Conservation (phyloP, 2,888 invertebrate genomes). For the Sesia bembeciformis region DNA sequence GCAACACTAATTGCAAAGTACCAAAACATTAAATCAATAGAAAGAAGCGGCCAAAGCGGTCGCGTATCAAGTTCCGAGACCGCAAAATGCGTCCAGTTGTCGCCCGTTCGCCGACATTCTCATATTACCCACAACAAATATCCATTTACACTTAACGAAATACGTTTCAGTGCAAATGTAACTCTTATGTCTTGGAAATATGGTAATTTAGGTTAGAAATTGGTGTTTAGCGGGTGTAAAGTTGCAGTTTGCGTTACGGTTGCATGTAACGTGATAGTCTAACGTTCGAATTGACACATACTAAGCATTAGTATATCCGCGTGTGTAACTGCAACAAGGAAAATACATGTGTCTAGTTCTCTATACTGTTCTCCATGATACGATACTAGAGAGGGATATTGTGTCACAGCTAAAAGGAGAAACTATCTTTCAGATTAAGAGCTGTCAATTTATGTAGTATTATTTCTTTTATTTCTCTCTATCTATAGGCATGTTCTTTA, state of each 20-base stretch:
- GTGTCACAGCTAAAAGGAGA: no score
- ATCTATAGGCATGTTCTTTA: no score
- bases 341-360: neutral
- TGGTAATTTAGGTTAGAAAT: constrained; percentile 12
- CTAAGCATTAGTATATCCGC: constrained; percentile 15
- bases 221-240: constrained; percentile 7
- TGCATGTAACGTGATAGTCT: constrained; percentile 25
- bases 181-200: constrained; percentile 22
- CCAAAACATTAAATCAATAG: constrained; percentile 21
- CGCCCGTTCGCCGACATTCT: constrained; percentile 38
- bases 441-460: no score
- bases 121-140: constrained; percentile 32
- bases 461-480: no score
- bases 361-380: neutral
- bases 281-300: constrained; percentile 19
- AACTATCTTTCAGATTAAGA: no score
- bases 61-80: constrained; percentile 36
- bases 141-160: constrained; percentile 22
- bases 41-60: constrained; percentile 18
- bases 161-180: constrained; percentile 15
- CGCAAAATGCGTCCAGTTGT: constrained; percentile 31
- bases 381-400: neutral
- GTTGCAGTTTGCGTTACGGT: constrained; percentile 23
- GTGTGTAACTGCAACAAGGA: constrained; percentile 5
- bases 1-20: no score